Base-by-base conservation (phyloP, 1,140 invertebrate species). In the Laupala kohalensis region DNA sequence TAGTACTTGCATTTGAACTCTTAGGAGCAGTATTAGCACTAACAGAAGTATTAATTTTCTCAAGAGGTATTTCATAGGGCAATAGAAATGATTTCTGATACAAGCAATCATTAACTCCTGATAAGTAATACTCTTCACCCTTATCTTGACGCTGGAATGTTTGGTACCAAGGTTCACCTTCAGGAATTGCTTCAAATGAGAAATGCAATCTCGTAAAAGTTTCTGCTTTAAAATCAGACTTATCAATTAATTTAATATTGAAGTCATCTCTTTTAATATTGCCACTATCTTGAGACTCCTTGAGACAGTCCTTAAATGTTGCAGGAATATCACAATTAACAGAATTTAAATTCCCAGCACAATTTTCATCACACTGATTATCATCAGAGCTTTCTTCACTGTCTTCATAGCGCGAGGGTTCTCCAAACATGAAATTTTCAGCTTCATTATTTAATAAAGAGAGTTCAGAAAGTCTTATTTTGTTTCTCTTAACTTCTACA, bases 351-450 rank as follows among this genome's bases (percentile, higher is more conserved):
- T 19, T 53, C 37, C 9, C 4, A 53, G 1, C 19, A 13, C 9
- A 9, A 53, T 53, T 1, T 53, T 53, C 37, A 53, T n/a, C n/a
- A n/a, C n/a, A n/a, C n/a, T n/a, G n/a, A n/a, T n/a, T n/a, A n/a
- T n/a, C n/a, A n/a, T n/a, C n/a, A n/a, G n/a, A n/a, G n/a, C n/a
- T n/a, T n/a, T n/a, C n/a, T n/a, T n/a, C n/a, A n/a, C n/a, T n/a
- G n/a, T n/a, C n/a, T n/a, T n/a, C n/a, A n/a, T n/a, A n/a, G n/a
- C n/a, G n/a, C n/a, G 29, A 86, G 0, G 89, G 87, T 53, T 85
- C 83, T 3, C 83, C 80, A 78, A 93, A 93, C 87, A 93, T 90
- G 77, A 92, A 93, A 68, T 89, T 92, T 75, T 92, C 90, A 0
- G 91, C 91, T 78, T 93, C 91, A 72, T 91, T 89, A 72, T 90